Base-by-base conservation (phyloP, 1,140 invertebrate species). In the Drosophila bocki region DNA sequence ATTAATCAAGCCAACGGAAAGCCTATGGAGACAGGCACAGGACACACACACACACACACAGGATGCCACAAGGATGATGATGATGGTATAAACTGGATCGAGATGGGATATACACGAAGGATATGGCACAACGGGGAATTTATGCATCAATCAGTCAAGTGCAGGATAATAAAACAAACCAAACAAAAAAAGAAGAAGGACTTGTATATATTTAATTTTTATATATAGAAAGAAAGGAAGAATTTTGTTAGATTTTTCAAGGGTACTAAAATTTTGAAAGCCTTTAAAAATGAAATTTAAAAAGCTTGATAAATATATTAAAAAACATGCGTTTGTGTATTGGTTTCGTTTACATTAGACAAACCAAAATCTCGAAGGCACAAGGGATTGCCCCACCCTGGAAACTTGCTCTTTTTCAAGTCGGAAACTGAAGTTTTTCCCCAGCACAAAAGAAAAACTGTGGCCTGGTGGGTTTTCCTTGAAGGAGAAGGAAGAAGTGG, bases 1-100 rank as follows among this genome's bases (percentile, higher is more conserved):
- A 88, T 88, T 88, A 84, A 88, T 88, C 84, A 88, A 78, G 68
- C 53, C 53, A 47, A 72, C 76, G 22, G 22, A 68, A 87, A 80
- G 67, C 84, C 80, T 62, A 61, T 50, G 35, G 72, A 67, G 82
- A 75, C 74, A 61, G 19, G 39, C 41, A 8, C 33, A 22, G 48
- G 48, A 47, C 19, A 47, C 32, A 7, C 50, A 51, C 47, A n/a
- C 50, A 3, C 29, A 54, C 26, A 29, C 47, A n/a, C 48, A 32
- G 48, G 44, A 47, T 19, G 44, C 44, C 12, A 37, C 35, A 12
- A 37, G 3, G 35, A 22, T 22, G 51, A 22, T 53, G 29, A 12
- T 19, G 32, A 1, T 54, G 53, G 53, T 15, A 56, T 56, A 19
- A 44, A 59, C 19, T 39, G 39, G 42, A 32, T 61, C 60, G 33